Base-by-base conservation (phyloP, 2,888 invertebrate species). In the Ectemnius lituratus region DNA sequence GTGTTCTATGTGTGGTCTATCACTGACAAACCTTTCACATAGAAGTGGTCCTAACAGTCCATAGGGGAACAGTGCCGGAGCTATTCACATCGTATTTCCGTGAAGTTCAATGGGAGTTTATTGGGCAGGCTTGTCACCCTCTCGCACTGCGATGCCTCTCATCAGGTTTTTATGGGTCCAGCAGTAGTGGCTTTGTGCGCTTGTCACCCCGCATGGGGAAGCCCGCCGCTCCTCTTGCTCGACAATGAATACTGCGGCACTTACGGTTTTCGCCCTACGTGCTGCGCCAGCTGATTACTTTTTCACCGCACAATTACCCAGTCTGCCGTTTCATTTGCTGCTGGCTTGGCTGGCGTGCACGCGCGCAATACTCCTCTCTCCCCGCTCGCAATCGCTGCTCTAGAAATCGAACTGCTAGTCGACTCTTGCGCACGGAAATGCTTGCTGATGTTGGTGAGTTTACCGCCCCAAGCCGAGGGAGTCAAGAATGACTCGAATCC, bases 221-320 rank as follows among this genome's bases (percentile, higher is more conserved):
- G 8, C 67, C 63, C 62, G 74, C 63, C 62, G 74, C 64, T 62
- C 67, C 66, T 71, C 37, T 20, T 62, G 49, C 58, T 46, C 68
- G 69, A 76, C 72, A 68, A 81, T 82, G 74, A 70, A 65, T 72
- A 70, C 68, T 62, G 60, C 56, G 61, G 76, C 68, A 78, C 74
- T 82, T 76, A 80, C 27, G 72, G 63, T 75, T 70, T 37, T 67
- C 69, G 28, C 69, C 72, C 74, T 70, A 86, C 85, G 85, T 83
- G 84, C 82, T 79, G 78, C 73, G 76, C 79, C 78, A 81, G 83
- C 85, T 87, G 87, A 88, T 89, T 88, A 88, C 86, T 88, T 88
- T 89, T 88, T 88, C 81, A 89, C 82, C 81, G 78, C 78, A 84
- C 87, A 88, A 88, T 88, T 88, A 87, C 84, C 80, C 78, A 74